Evolutionary conservation across 2,797 vertebrate species (phyloP), one percentile per base, ranked within the genome.

Genomic region (Molossus alvarezi): DNA sequence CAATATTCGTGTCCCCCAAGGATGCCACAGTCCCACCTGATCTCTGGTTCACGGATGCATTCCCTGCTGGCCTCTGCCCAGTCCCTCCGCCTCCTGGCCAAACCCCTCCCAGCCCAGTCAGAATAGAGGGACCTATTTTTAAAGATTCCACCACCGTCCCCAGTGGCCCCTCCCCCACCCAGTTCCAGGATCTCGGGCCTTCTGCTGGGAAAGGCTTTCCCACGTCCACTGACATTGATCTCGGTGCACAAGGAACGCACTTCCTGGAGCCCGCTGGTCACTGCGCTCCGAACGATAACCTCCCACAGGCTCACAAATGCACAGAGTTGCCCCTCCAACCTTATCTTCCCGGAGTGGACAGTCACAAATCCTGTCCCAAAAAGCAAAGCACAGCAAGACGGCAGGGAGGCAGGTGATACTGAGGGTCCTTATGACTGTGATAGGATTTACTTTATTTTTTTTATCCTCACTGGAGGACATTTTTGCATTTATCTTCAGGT

Each of bases 121-220:
- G 94, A 96, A 92, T 92, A 92, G 80, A 97, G 80, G 0, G 88
- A 87, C 83, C 95, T 96, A 92, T 95, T 95, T 91, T 92, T 95
- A 96, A 94, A 96, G 92, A 76, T 64, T 81, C 86, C 25, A 60
- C 20, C 65, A 81, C 33, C 69, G 95, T 95, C 83, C 75, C 95
- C 60, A 72, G 55, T 25, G 2, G 69, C 20, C 20, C 37, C 53
- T 29, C 33, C 53, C 15, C 88, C 20, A 20, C 84, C 89, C 76
- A 37, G 8, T 97, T 97, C 93, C 84, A 96, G 95, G 93, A 95
- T 90, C 93, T 77, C 57, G 17, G 73, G 87, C 20, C 45, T 72
- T 75, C 27, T 92, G 77, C 91, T 90, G 85, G 79, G 83, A 97
- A 94, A 71, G 94, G n/a, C 75, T 72, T 90, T 75, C 85, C 93